These are phyloP conservation scores for Blomia tropicalis DNA, from an alignment of 2,888 invertebrate genomes.

Conservation along the genomic window DNA sequence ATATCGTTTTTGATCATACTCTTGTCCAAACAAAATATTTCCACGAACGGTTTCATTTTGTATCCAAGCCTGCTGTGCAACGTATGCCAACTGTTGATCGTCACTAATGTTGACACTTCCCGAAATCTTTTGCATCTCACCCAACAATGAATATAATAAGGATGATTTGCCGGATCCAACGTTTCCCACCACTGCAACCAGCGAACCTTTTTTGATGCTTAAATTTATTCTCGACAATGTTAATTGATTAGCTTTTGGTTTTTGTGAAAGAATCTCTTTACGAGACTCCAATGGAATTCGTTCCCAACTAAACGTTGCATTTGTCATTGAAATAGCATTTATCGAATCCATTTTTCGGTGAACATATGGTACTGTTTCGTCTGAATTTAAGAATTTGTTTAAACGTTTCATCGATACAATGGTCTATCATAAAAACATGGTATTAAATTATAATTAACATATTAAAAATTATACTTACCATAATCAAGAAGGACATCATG, in stretches of 20 bases:
- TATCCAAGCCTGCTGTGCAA: conserved; percentile 40
- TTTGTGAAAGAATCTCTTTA: no score
- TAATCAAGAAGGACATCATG: conserved; percentile 36
- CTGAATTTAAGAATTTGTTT: conserved; percentile 76
- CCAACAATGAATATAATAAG: conserved; percentile 38
- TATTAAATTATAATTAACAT: no score
- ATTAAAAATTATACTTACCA: no score
- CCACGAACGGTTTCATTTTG: conserved; percentile 40
- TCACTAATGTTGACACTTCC: conserved; percentile 31
- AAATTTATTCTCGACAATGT: conserved; percentile 34
- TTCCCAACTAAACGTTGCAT: conserved; percentile 17
- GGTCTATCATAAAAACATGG: conserved; percentile 22
- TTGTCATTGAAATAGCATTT: conserved; percentile 4
- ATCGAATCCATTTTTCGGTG: conserved; percentile 29
- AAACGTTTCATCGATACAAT: conserved; percentile 76
- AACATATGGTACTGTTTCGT: conserved; percentile 67
- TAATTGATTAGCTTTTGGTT: not conserved
- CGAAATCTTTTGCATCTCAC: conserved; percentile 37
- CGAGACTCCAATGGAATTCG: no score
- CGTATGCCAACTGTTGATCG: conserved; percentile 32
- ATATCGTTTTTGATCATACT: no score
- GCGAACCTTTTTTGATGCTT: conserved; percentile 33
- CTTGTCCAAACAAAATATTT: conserved; percentile 42
- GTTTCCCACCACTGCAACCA: conserved; percentile 39
- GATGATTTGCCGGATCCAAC: conserved; percentile 41